Base-by-base conservation (phyloP, 2,888 invertebrate species). In the Clanis bilineata region DNA sequence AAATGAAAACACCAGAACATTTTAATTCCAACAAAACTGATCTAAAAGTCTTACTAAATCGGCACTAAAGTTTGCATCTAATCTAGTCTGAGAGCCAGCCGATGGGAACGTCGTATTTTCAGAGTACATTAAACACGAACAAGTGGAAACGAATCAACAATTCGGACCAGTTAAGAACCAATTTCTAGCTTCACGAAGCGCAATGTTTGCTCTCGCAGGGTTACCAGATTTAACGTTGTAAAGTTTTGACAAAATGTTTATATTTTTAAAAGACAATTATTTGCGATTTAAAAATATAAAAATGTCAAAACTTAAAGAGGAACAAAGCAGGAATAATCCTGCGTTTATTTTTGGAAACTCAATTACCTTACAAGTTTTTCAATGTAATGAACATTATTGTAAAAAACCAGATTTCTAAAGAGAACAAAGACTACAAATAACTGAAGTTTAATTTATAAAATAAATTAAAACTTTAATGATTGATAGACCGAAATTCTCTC, bases 101-200 rank as follows among this genome's bases (percentile, higher is more conserved):
- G 28, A 51, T 28, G 51, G 18, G 32, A 28, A 12, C 21, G 10
- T 28, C n/a, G 28, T 28, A 28, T 18, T 28, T 51, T 51, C 51
- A 51, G 51, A 32, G 15, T 51, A 32, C 51, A 51, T 51, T 51
- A 18, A 51, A 51, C 51, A 51, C 51, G 51, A 51, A 51, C 51
- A 51, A 51, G 51, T 51, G 51, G 51, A 51, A 51, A 22, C 39
- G 23, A 25, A 47, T 38, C 58, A 58, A 58, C 58, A 43, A 58
- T 54, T 58, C 43, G 9, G 39, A 43, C 28, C 43, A 41, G 61
- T 61, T 64, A 39, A 41, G 44, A 61, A 62, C 56, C 64, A 62
- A 64, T 61, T 58, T 51, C 55, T 45, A 54, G 62, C 59, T 60
- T 61, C 57, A 45, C 23, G 41, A 58, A 58, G 58, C 47, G 61